Evolutionary conservation across 2,113 vertebrate genomes (phyloP), one percentile per base, ranked within the genome.

Genomic region (Mohoua ochrocephala): DNA sequence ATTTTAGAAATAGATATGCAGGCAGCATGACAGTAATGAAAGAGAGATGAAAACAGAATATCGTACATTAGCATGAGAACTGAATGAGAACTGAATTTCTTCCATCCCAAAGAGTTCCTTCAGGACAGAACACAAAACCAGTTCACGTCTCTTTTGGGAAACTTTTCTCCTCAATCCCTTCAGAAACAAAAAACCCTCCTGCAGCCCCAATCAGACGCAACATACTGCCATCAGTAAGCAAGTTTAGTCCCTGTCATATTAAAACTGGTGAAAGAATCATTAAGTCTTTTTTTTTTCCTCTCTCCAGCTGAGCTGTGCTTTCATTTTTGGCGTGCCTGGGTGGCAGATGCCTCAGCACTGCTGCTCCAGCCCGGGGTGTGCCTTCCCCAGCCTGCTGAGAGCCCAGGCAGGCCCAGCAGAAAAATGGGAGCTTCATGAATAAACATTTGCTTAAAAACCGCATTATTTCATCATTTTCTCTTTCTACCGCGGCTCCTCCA

Each of bases 381-480:
- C 45, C 13, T 88, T 77, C 64, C n/a, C 64, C 24, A 78, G 7
- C 94, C 83, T 74, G 91, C 95, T 96, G 96, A 81, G 97, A 65
- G 50, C 67, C 92, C 87, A 81, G 74, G 83, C 22, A 81, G 53
- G 71, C 69, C 84, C 89, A 59, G 80, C 75, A 91, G 28, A 81
- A 78, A 92, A 95, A 90, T 30, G 71, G 54, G n/a, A 93, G 84
- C n/a, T 75, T 96, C 77, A 95, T 95, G 93, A 97, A 97, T 97
- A 97, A 97, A 97, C 94, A 97, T 97, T 96, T 97, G 84, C 93
- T 95, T 93, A 87, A 96, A 97, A 94, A 74, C 28, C 76, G 75
- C 92, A 95, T 95, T 92, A 94, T 84, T 84, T 84, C 75, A 87
- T 89, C 84, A 50, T 47, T 91, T 95, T 93, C 70, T 54, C 70